Base-by-base conservation (phyloP, 2,888 invertebrate genomes). In the Drosophila parthenogenetica region DNA sequence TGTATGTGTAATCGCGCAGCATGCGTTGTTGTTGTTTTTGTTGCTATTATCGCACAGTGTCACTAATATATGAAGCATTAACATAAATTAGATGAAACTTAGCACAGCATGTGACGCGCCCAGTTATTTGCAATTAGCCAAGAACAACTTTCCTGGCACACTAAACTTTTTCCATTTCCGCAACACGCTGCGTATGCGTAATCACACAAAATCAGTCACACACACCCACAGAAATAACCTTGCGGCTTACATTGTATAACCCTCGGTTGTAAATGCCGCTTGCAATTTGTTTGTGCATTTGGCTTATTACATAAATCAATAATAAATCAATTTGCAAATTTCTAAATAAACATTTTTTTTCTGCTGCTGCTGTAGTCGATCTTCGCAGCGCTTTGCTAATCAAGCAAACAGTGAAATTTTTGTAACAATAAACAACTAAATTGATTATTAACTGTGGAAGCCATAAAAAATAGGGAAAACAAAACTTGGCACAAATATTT, bases 371-470 rank as follows among this genome's bases (percentile, higher is more conserved):
- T 29, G 8, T 29, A 29, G 48, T 59, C 51, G 51, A 51, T 65
- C 70, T 78, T 78, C 64, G 57, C 79, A 29, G 29, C 29, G 29
- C 29, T 29, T 29, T 29, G 29, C 29, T 29, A 29, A 29, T 29
- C 29, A 29, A 73, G 45, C 63, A 58, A 73, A 61, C 65, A 72
- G 55, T 60, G 49, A 58, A 60, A 43, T 42, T 77, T 66, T 79
- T 77, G 71, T 87, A 79, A 78, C 69, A 81, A 78, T 76, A 86
- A 84, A 85, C 79, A 86, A 78, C 69, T 69, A 81, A 88, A 81
- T 79, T 77, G 81, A 87, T 81, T 88, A 80, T 88, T 74, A 70
- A 77, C 70, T 68, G 46, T 69, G 57, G 70, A 69, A 77, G 69
- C 57, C 59, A 67, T 53, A 70, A 40, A 42, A 51, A 49, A 46